Evolutionary conservation across 1,140 invertebrate genomes (phyloP).

Genomic region (Tetramorium parvispinum): DNA sequence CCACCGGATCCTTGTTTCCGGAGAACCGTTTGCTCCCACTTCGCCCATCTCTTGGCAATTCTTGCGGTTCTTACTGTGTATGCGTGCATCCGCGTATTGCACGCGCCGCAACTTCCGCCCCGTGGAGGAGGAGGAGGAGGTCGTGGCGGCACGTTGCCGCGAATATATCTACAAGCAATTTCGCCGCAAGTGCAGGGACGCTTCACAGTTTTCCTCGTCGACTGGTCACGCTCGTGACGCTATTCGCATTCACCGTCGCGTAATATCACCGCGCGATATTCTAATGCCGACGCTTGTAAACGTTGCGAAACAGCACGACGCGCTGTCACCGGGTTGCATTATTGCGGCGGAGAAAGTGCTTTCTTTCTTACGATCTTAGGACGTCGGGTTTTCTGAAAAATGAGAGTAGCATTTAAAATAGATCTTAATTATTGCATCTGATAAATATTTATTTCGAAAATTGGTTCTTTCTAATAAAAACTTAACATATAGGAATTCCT

Average conservation of each 20-base stretch:
- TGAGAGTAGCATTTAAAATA: neutral
- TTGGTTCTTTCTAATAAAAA: neutral
- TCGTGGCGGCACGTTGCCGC: neutral
- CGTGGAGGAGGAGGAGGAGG: neutral
- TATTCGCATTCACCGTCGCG: constrained; percentile 22
- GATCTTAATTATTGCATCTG: neutral
- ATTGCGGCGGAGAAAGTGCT: neutral
- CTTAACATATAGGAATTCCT: neutral
- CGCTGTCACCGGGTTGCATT: constrained; percentile 16
- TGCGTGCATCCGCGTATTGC: constrained; percentile 21
- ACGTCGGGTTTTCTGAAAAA: neutral
- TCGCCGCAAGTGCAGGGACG: neutral
- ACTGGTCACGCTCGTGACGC: constrained; percentile 4
- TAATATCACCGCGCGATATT: constrained; percentile 33
- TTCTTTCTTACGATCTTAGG: neutral
- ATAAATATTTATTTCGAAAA: neutral
- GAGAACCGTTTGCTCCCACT: constrained; percentile 1
- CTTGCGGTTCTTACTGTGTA: constrained; percentile 27
- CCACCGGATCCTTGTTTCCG: constrained; percentile 28
- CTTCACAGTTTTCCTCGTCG: constrained; percentile 1
- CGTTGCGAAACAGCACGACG: neutral
- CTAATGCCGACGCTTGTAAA: constrained; percentile 3
- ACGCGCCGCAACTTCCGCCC: constrained; percentile 33
- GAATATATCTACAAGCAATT: constrained; percentile 46
- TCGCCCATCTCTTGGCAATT: constrained; percentile 27